phyloP scores from a whole-genome alignment of 2,797 vertebrate species.

The Gallirallus australis region DNA sequence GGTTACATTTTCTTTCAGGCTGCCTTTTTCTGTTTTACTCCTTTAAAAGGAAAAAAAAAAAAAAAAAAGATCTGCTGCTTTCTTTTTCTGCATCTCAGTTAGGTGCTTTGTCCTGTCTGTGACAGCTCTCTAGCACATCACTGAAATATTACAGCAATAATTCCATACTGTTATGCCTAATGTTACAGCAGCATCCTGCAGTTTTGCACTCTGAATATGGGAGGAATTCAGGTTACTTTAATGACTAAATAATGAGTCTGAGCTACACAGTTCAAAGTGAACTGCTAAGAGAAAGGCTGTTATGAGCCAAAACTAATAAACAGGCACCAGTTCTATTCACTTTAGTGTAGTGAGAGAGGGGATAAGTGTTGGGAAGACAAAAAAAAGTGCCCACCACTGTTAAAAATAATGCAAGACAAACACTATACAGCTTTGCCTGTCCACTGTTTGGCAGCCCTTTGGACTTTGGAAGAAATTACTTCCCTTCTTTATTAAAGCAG shows the following conservation, averaged over 20 bases:
- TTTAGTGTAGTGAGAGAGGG: neutral
- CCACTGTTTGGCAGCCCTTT: neutral
- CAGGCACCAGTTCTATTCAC: neutral
- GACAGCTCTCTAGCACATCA: constrained; percentile 23
- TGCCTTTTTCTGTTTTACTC: neutral
- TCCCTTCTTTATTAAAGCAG: neutral
- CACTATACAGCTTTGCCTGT: neutral
- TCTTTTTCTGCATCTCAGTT: constrained; percentile 5
- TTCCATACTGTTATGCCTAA: constrained; percentile 37
- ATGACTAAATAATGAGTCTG: constrained; percentile 29
- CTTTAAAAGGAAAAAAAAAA: constrained; percentile 29
- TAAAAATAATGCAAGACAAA: neutral
- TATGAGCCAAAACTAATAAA: constrained; percentile 15
- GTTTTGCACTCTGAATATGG: constrained; percentile 22
- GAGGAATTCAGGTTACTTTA: constrained; percentile 44
- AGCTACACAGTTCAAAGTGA: constrained; percentile 37
- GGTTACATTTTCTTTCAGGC: neutral
- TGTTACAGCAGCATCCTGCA: constrained; percentile 43
- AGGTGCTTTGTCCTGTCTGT: constrained; percentile 17
- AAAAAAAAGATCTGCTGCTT: neutral
- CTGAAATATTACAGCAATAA: constrained; percentile 67
- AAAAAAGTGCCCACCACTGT: neutral
- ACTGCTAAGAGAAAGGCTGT: neutral
- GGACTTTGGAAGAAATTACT: neutral
- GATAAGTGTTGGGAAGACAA: neutral